Conservation (phyloP, 2,888 invertebrate species). For the Apocheima hispidaria region DNA sequence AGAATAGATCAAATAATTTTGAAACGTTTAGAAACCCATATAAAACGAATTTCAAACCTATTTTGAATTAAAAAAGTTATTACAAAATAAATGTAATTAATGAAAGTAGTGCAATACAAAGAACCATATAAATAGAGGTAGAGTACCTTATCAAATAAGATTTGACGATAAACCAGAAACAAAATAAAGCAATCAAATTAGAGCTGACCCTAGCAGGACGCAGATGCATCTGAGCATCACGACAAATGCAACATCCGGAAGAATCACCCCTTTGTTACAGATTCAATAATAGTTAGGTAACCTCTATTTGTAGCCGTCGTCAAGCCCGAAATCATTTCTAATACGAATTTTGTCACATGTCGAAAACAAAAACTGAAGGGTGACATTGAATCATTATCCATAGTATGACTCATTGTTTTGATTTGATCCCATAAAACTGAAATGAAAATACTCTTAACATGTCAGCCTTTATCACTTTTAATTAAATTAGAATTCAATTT, state of each 20-base stretch:
- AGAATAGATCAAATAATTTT: too few species aligned
- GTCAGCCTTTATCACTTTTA: too few species aligned
- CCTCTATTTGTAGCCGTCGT: conserved; percentile 1
- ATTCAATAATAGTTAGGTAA: conserved; percentile 1
- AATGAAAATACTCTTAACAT: too few species aligned
- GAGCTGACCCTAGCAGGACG: conserved; percentile 42
- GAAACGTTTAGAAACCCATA: too few species aligned
- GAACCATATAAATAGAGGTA: background rate
- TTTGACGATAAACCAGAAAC: conserved; percentile 6
- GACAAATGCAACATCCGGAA: conserved; percentile 80
- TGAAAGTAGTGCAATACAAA: too few species aligned
- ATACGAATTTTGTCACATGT: conserved; percentile 73
- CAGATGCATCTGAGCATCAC: conserved; percentile 51
- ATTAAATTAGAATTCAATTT: too few species aligned
- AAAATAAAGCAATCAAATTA: conserved; percentile 25
- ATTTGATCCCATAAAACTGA: background rate
- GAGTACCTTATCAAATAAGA: background rate
- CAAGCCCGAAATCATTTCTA: conserved; percentile 67
- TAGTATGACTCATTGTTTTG: background rate
- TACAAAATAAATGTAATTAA: too few species aligned
- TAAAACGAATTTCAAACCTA: too few species aligned
- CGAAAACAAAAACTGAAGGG: conserved; percentile 55
- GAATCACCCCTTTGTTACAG: conserved; percentile 67
- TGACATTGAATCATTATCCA: conserved; percentile 7
- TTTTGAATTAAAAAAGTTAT: too few species aligned